phyloP scores from a whole-genome alignment of 2,113 vertebrate species.

The Seriola rivoliana region DNA sequence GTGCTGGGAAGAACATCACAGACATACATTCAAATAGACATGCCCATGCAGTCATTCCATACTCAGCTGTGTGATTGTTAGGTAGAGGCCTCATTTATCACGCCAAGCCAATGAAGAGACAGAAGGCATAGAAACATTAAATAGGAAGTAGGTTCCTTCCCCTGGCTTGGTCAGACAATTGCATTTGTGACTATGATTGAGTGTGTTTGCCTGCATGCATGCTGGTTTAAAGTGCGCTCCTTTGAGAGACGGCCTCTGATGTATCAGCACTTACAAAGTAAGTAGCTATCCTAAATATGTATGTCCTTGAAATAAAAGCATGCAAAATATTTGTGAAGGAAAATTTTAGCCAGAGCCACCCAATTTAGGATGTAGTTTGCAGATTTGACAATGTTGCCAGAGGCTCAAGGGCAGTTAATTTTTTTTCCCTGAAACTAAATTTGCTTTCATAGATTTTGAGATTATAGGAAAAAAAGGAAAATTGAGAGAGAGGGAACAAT shows the following conservation, averaged over 20 bases:
- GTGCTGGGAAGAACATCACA: slow-evolving; percentile 16
- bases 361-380: neutral
- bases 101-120: slow-evolving; percentile 61
- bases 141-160: slow-evolving; percentile 74
- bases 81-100: slow-evolving; percentile 70
- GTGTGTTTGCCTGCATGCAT: slow-evolving; percentile 55
- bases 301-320: slow-evolving; percentile 51
- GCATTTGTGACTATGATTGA: slow-evolving; percentile 68
- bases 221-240: slow-evolving; percentile 51
- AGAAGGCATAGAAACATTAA: slow-evolving; percentile 66
- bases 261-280: slow-evolving; percentile 44
- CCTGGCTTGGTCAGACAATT: slow-evolving; percentile 66
- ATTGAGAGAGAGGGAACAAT: neutral
- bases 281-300: slow-evolving; percentile 34
- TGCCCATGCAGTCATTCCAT: neutral
- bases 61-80: slow-evolving; percentile 40
- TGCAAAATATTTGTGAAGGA: neutral
- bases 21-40: neutral
- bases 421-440: neutral
- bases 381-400: neutral
- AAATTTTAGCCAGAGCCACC: neutral
- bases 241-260: slow-evolving; percentile 50
- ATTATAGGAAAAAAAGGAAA: neutral
- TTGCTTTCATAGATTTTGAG: neutral
- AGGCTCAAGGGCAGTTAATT: neutral